Percentiles rank a stretch among this genome's conserved stretches.
phyloP scores from a whole-genome alignment of 2,888 invertebrate species.

The Falcaria lacertinaria region DNA sequence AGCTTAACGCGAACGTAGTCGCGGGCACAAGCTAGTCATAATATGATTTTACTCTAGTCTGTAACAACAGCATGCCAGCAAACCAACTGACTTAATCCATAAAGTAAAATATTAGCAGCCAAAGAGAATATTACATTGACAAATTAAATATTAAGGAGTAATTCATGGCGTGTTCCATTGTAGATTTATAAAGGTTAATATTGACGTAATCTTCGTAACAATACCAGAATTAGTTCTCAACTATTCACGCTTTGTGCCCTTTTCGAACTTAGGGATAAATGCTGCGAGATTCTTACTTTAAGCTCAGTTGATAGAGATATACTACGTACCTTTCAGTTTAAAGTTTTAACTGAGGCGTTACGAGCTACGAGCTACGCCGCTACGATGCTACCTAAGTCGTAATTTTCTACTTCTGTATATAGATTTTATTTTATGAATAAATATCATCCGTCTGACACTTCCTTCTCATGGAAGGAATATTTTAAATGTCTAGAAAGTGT shows the following conservation, averaged over 20 bases:
- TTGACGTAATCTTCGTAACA: slow-evolving; percentile 23
- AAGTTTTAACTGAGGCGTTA: slow-evolving; percentile 6
- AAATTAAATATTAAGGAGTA: slow-evolving; percentile 7
- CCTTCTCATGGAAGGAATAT: too few relatives aligned
- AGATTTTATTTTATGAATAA: not conserved
- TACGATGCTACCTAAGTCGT: not conserved
- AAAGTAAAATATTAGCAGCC: not conserved
- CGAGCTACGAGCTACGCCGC: not conserved
- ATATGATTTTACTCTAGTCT: too few relatives aligned
- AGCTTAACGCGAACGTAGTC: too few relatives aligned
- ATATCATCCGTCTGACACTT: too few relatives aligned
- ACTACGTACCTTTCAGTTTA: too few relatives aligned
- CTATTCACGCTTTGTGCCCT: slow-evolving; percentile 20
- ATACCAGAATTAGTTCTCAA: slow-evolving; percentile 13
- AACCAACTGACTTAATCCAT: too few relatives aligned
- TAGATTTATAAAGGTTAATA: slow-evolving; percentile 20
- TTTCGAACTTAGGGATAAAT: slow-evolving; percentile 14
- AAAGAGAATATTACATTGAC: not conserved
- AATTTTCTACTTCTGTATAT: not conserved
- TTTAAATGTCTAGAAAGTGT: too few relatives aligned
- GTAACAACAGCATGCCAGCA: too few relatives aligned
- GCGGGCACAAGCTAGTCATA: too few relatives aligned
- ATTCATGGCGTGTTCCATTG: slow-evolving; percentile 13
- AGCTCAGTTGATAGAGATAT: too few relatives aligned
- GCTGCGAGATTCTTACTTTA: slow-evolving; percentile 16